Evolutionary conservation across 2,797 vertebrate species (phyloP).

Genomic region (Pagetopsis macropterus): DNA sequence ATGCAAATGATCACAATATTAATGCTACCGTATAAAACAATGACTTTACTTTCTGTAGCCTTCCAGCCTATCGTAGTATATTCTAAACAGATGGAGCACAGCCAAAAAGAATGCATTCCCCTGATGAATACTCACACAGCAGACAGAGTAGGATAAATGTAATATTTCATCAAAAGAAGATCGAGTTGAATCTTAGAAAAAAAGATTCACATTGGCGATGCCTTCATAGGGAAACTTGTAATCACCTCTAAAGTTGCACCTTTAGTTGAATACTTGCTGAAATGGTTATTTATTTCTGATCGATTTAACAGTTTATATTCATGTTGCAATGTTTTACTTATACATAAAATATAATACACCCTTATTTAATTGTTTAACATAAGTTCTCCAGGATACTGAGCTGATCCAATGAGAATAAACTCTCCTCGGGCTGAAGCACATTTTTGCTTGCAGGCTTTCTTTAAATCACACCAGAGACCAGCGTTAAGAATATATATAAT

Average conservation of each 20-base stretch:
- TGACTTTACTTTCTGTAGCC: constrained; percentile 4
- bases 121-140: constrained; percentile 51
- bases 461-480: constrained; percentile 12
- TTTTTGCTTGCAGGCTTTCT: constrained; percentile 10
- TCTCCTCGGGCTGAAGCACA: constrained; percentile 26
- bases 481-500: neutral
- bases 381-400: constrained; percentile 19
- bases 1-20: constrained; percentile 34
- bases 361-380: constrained; percentile 13
- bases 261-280: constrained; percentile 25
- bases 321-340: constrained; percentile 32
- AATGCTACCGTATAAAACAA: constrained; percentile 20
- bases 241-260: constrained; percentile 8
- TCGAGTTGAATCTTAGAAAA: constrained; percentile 2
- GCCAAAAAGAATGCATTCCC: constrained; percentile 42
- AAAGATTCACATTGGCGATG: constrained; percentile 18
- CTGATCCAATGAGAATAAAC: constrained; percentile 43
- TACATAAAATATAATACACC: constrained; percentile 13
- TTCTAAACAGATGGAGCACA: constrained; percentile 24
- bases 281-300: constrained; percentile 18
- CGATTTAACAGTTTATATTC: constrained; percentile 9
- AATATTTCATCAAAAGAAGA: constrained; percentile 35
- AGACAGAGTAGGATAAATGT: constrained; percentile 38
- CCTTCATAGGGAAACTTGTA: constrained; percentile 3
- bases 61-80: constrained; percentile 4